Evolutionary conservation across 2,113 vertebrate genomes (phyloP).

Genomic region (Myiagra hebetior): DNA sequence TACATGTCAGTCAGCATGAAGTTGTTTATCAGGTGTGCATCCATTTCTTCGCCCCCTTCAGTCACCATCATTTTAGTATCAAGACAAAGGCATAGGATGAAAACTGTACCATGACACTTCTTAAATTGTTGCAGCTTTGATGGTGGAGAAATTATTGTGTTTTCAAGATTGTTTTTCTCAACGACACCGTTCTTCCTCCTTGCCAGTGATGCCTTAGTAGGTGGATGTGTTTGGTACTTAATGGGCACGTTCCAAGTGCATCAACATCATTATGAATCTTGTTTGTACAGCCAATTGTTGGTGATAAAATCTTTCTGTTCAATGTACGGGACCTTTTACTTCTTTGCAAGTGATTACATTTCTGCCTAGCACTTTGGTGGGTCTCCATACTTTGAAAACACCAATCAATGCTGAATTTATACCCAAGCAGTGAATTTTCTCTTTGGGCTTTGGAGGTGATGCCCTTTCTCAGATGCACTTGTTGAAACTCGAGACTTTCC

Average conservation of each 20-base stretch:
- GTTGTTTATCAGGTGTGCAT: neutral
- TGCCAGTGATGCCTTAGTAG: neutral
- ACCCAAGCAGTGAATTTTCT: neutral
- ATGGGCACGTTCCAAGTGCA: neutral
- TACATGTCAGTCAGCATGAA: neutral
- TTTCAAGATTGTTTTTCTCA: neutral
- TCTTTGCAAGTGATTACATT: neutral
- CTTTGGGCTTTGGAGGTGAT: neutral
- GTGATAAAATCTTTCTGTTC: neutral
- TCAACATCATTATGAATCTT: neutral
- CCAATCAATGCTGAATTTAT: neutral
- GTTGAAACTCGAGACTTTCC: neutral
- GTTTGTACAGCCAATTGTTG: neutral
- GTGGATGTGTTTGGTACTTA: neutral
- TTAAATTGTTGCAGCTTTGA: neutral
- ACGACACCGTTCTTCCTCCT: neutral
- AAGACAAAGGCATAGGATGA: neutral
- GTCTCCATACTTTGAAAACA: neutral
- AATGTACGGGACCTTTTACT: neutral
- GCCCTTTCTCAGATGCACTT: neutral
- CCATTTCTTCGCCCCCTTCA: neutral
- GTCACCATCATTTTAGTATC: neutral
- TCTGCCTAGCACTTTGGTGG: neutral
- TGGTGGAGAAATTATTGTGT: neutral
- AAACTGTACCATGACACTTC: neutral